These are phyloP conservation scores for Paramisgurnus dabryanus DNA, from an alignment of 2,113 vertebrate species.

Conservation along the genomic window DNA sequence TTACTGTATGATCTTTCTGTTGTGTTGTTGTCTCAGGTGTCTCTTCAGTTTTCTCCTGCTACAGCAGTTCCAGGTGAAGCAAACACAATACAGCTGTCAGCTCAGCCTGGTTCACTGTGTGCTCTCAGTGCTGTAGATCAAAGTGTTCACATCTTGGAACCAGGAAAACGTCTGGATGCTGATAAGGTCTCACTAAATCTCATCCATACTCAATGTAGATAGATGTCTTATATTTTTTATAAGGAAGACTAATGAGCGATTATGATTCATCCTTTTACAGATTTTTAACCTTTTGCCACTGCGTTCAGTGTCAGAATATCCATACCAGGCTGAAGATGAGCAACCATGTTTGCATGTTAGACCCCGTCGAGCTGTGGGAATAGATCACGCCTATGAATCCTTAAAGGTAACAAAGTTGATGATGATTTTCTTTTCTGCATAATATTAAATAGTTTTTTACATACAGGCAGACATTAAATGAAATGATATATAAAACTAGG, in stretches of 20 bases:
- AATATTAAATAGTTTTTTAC: background rate
- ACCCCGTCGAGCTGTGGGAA: slow-evolving; percentile 43
- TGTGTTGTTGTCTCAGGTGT: slow-evolving; percentile 64
- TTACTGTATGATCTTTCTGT: too few species aligned
- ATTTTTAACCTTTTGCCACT: slow-evolving; percentile 66
- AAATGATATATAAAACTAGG: background rate
- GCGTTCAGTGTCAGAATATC: background rate
- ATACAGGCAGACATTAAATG: background rate
- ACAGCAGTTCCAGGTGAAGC: slow-evolving; percentile 74
- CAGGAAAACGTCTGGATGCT: slow-evolving; percentile 70
- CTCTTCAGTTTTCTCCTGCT: slow-evolving; percentile 69
- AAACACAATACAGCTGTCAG: slow-evolving; percentile 63
- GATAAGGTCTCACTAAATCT: slow-evolving; percentile 54
- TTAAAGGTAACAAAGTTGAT: slow-evolving; percentile 61
- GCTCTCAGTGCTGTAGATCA: slow-evolving; percentile 80
- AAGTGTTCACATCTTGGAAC: slow-evolving; percentile 78
- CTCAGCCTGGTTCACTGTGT: slow-evolving; percentile 81
- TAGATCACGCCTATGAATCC: slow-evolving; percentile 34
- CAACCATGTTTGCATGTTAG: slow-evolving; percentile 58
- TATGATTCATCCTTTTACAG: slow-evolving; percentile 46
- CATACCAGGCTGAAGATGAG: slow-evolving; percentile 48
- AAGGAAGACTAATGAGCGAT: background rate
- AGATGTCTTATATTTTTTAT: too few species aligned
- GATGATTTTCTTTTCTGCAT: background rate
- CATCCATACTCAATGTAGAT: too few species aligned